phyloP scores from a whole-genome alignment of 1,140 invertebrate species.

The Trichogramma pretiosum region DNA sequence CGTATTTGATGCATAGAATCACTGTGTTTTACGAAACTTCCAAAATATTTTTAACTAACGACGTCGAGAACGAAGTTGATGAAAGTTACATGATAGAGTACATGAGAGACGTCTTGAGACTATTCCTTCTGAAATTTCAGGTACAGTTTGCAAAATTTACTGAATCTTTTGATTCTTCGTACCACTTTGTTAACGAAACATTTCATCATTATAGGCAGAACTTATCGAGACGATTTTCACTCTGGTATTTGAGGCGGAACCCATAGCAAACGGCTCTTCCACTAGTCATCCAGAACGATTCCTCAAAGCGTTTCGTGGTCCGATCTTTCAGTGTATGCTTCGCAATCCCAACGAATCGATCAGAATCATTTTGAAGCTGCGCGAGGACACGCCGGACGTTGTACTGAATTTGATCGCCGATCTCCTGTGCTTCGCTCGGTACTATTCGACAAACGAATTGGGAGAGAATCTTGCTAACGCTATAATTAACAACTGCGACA shows the following conservation, averaged over 20 bases:
- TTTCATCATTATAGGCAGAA: not conserved
- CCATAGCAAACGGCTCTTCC: constrained; percentile 13
- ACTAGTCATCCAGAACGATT: constrained; percentile 7
- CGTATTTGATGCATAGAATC: constrained; percentile 1
- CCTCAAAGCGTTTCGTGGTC: constrained; percentile 23
- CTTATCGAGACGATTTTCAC: not conserved
- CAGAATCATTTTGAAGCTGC: constrained; percentile 18
- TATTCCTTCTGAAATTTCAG: constrained; percentile 23
- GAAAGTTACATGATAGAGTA: constrained; percentile 19
- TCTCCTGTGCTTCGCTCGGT: constrained; percentile 24
- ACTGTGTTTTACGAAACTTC: constrained; percentile 1
- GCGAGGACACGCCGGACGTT: constrained; percentile 18
- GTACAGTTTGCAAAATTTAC: constrained; percentile 3
- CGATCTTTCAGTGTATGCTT: constrained; percentile 28
- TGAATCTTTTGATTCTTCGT: not conserved
- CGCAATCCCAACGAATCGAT: constrained; percentile 22
- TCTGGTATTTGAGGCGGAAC: not conserved
- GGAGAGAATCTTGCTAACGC: constrained; percentile 20
- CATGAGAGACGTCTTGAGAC: constrained; percentile 24
- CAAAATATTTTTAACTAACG: not conserved
- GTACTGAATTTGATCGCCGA: constrained; percentile 28
- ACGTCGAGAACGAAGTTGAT: not conserved
- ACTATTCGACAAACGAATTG: constrained; percentile 16
- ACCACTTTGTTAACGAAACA: not conserved
- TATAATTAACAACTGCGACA: constrained; percentile 24